Percentiles rank a stretch among this genome's conserved stretches.
These are phyloP conservation scores for Drosophila formosana DNA, from an alignment of 2,888 invertebrate genomes.

Conservation along the genomic window DNA sequence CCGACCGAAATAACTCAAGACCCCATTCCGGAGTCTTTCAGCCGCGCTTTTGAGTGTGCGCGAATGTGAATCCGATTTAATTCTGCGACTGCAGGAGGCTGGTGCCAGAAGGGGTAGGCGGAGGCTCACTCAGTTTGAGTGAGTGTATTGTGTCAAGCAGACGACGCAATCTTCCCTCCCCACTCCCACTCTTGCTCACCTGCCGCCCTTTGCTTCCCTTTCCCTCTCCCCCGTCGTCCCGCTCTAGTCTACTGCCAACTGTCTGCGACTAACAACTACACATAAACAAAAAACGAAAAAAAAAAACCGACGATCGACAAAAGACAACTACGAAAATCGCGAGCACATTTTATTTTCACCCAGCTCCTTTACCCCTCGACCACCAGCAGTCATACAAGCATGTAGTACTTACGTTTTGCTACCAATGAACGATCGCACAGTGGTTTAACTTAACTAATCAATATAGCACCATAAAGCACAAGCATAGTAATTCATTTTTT, in stretches of 20 bases:
- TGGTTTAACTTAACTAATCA: slow-evolving; percentile 21
- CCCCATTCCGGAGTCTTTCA: slow-evolving; percentile 40
- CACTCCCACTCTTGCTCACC: slow-evolving; percentile 6
- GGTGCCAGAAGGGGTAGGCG: neutral
- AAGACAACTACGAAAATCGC: slow-evolving; percentile 70
- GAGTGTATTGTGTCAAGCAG: slow-evolving; percentile 53
- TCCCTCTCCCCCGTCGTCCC: neutral
- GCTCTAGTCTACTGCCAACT: slow-evolving; percentile 20
- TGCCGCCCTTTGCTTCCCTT: neutral
- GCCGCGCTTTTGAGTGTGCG: slow-evolving; percentile 38
- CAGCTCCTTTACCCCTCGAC: slow-evolving; percentile 38
- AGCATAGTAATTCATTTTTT: no score
- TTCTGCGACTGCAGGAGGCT: slow-evolving; percentile 26
- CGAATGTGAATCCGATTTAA: slow-evolving; percentile 38
- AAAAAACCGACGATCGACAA: slow-evolving; percentile 60
- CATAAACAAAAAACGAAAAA: slow-evolving; percentile 24
- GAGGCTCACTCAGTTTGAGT: slow-evolving; percentile 44
- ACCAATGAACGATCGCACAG: slow-evolving; percentile 56
- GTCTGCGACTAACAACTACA: slow-evolving; percentile 58
- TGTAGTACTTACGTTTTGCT: slow-evolving; percentile 55
- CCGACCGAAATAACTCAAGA: slow-evolving; percentile 38
- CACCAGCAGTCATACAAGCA: slow-evolving; percentile 16
- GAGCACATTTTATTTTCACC: slow-evolving; percentile 51
- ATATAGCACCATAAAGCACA: no score
- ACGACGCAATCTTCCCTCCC: slow-evolving; percentile 26